A percentile compares a stretch with the other conserved stretches of the same genome.
Evolutionary conservation across 2,888 invertebrate species (phyloP).

Genomic region (Plutella xylostella): DNA sequence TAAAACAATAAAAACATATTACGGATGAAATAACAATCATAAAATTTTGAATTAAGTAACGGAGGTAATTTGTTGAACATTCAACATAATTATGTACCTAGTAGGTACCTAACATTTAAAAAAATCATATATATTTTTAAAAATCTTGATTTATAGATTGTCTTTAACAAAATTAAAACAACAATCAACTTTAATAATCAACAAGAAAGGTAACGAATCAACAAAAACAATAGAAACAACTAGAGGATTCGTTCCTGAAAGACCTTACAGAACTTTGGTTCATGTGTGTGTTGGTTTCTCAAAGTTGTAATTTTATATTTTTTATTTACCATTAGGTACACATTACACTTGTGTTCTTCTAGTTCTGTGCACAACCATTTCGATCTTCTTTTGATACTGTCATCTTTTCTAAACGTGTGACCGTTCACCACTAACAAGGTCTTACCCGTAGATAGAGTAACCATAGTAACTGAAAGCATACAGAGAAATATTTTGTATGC

Average conservation of each 20-base stretch:
- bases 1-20: no score
- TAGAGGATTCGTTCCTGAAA: constrained; percentile 44
- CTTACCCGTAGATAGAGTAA: constrained; percentile 40
- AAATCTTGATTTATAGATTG: no score
- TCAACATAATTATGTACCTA: no score
- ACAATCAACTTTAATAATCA: no score
- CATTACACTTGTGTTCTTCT: constrained; percentile 35
- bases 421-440: constrained; percentile 47
- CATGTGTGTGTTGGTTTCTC: constrained; percentile 40
- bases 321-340: constrained; percentile 42
- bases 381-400: constrained; percentile 30
- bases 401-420: constrained; percentile 42
- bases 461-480: constrained; percentile 39
- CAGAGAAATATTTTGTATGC: no score
- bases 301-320: constrained; percentile 40
- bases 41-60: no score
- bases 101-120: no score
- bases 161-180: no score
- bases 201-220: no score
- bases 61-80: no score
- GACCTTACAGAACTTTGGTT: constrained; percentile 40
- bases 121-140: no score
- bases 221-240: constrained; percentile 7
- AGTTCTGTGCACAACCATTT: constrained; percentile 47
- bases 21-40: no score